These are phyloP conservation scores for Pogonocherus hispidulus DNA, from an alignment of 2,888 invertebrate species.

Conservation along the genomic window DNA sequence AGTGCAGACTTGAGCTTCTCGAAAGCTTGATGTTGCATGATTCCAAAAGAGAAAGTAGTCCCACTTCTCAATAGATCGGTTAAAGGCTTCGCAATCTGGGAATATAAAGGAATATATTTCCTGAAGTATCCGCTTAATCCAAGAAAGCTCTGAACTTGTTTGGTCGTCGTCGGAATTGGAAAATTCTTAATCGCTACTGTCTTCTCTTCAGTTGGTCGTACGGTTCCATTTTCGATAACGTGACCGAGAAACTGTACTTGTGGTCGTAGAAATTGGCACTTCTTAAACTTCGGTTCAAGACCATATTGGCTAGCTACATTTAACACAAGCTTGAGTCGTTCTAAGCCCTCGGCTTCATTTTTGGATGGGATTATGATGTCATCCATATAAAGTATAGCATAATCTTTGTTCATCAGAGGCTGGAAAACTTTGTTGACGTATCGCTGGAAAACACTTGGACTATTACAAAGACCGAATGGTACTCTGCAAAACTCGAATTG, in stretches of 20 bases:
- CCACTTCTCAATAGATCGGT: neutral
- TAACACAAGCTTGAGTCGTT: neutral
- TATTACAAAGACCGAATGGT: conserved; percentile 63
- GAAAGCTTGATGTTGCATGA: neutral
- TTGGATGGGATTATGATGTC: neutral
- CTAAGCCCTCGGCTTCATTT: neutral
- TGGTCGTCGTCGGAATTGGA: neutral
- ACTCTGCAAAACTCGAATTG: conserved; percentile 63
- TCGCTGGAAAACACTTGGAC: neutral
- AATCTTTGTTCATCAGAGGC: neutral
- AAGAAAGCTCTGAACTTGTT: neutral
- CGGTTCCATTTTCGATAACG: neutral
- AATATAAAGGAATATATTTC: neutral
- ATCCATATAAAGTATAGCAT: neutral
- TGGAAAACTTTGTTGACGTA: neutral
- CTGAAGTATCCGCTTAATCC: conserved; percentile 1
- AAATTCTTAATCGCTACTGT: neutral
- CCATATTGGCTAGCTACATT: neutral
- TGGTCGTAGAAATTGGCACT: neutral
- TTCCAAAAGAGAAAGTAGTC: neutral
- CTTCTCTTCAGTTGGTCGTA: neutral
- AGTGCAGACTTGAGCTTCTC: neutral
- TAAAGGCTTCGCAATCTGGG: neutral
- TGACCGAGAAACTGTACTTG: neutral
- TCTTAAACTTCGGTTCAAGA: neutral